Percentiles rank a stretch among this genome's conserved stretches.
Evolutionary conservation across 1,140 invertebrate genomes (phyloP).

Genomic region (Panonychus citri): DNA sequence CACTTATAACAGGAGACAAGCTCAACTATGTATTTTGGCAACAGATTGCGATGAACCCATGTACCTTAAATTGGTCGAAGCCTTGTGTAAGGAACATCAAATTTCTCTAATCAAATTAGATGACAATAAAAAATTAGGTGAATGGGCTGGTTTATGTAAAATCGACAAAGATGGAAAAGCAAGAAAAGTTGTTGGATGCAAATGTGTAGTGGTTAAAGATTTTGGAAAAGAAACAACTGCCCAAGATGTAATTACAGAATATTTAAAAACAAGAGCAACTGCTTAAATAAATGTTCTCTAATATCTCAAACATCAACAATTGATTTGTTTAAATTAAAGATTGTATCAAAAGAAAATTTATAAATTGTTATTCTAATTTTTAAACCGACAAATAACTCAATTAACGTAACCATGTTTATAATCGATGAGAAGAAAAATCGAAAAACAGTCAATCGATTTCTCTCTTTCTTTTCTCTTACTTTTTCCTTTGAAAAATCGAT

Average conservation of each 20-base stretch:
- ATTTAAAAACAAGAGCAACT: constrained; percentile 34
- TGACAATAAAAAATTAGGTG: constrained; percentile 93
- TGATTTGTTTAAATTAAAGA: too few species aligned
- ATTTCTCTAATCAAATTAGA: constrained; percentile 89
- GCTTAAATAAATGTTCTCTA: too few species aligned
- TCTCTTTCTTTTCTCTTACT: too few species aligned
- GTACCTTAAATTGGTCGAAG: constrained; percentile 95
- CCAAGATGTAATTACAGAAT: constrained; percentile 71
- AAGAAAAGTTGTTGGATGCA: constrained; percentile 93
- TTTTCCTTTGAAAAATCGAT: too few species aligned
- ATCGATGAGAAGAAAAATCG: too few species aligned
- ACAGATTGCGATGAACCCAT: constrained; percentile 93
- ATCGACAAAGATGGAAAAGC: constrained; percentile 97
- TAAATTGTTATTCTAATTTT: too few species aligned
- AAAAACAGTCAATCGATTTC: too few species aligned
- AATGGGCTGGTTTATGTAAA: constrained; percentile 97
- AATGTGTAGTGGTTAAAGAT: constrained; percentile 92
- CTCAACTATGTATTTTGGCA: constrained; percentile 80
- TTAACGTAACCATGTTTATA: too few species aligned
- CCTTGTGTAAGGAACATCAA: constrained; percentile 89
- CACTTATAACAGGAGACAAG: constrained; percentile 84
- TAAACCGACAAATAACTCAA: too few species aligned
- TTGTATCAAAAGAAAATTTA: too few species aligned
- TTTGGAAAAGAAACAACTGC: constrained; percentile 87
- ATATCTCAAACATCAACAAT: too few species aligned